A percentile compares a stretch with the other conserved stretches of the same genome.
phyloP scores from a whole-genome alignment of 2,113 vertebrate genomes.

The Eurypyga helias region DNA sequence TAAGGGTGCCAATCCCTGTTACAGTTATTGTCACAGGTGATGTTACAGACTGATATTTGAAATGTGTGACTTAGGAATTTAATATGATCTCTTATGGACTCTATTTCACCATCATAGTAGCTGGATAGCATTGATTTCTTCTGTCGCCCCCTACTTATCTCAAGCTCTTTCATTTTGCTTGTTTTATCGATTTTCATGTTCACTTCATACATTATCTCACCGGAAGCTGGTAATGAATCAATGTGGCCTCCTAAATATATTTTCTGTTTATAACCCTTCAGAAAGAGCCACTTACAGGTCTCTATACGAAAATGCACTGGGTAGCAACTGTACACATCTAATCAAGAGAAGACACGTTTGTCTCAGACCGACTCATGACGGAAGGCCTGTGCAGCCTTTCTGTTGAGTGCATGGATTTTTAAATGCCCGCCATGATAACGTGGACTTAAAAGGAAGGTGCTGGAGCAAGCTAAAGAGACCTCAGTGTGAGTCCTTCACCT shows the following conservation, averaged over 20 bases:
- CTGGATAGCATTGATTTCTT: conserved; percentile 40
- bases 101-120: not conserved
- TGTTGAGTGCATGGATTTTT: not conserved
- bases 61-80: not conserved
- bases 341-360: not conserved
- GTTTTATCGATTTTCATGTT: conserved; percentile 35
- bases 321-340: not conserved
- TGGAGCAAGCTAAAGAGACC: not conserved
- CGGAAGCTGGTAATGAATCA: conserved; percentile 19
- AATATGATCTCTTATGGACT: not conserved
- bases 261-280: not conserved
- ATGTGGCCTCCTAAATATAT: not conserved
- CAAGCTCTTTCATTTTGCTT: conserved; percentile 16
- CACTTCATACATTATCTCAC: conserved; percentile 28
- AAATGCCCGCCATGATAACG: not conserved
- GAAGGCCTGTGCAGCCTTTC: not conserved
- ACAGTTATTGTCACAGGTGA: not conserved
- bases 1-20: not conserved
- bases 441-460: not conserved
- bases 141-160: not conserved
- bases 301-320: not conserved
- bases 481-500: not conserved
- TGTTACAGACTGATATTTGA: not conserved
- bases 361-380: not conserved
- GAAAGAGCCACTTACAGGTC: not conserved